Evolutionary conservation across 2,113 vertebrate genomes (phyloP).

Genomic region (Diadophis punctatus): DNA sequence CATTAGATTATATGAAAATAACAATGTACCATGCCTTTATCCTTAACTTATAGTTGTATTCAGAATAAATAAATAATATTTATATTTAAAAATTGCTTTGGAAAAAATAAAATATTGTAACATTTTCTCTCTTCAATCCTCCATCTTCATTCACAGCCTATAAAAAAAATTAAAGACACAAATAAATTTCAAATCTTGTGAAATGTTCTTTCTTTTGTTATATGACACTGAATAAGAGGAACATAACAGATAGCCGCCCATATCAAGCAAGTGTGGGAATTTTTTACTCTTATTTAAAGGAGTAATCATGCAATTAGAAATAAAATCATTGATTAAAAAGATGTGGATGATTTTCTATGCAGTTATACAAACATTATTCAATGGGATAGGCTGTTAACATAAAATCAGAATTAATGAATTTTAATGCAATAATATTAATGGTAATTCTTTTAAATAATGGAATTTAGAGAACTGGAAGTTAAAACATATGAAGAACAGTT

Average conservation of each 20-base stretch:
- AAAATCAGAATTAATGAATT: neutral
- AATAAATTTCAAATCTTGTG: constrained; percentile 34
- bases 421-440: neutral
- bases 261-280: constrained; percentile 3
- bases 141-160: constrained; percentile 17
- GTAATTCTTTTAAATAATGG: neutral
- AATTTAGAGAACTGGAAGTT: neutral
- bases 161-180: neutral
- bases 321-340: neutral
- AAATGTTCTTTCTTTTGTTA: constrained; percentile 35
- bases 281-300: constrained; percentile 47
- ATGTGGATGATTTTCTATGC: neutral
- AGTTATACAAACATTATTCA: neutral
- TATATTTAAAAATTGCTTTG: neutral
- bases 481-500: neutral
- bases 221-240: constrained; percentile 33
- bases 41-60: constrained; percentile 18
- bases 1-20: neutral
- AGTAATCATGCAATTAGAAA: constrained; percentile 20
- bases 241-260: neutral
- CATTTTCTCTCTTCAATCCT: neutral
- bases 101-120: neutral
- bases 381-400: neutral
- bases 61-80: neutral
- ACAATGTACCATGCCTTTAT: constrained; percentile 21